A percentile compares a stretch with the other conserved stretches of the same genome.
These are phyloP conservation scores for Protomyctophum bolini DNA, from an alignment of 2,113 vertebrate species.

Conservation along the genomic window DNA sequence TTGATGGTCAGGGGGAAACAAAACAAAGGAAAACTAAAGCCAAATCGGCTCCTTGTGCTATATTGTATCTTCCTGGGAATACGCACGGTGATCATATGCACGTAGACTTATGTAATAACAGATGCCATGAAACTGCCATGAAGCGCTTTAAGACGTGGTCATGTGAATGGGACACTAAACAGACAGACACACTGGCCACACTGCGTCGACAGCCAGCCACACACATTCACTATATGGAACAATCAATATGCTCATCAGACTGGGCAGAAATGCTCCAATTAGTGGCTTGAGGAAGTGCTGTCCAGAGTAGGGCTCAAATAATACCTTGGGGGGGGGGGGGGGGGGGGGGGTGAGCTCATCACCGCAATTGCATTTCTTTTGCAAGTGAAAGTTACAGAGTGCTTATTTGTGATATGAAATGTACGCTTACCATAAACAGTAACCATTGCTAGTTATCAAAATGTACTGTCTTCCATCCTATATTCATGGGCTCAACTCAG, in stretches of 20 bases:
- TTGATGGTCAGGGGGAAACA: neutral
- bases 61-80: neutral
- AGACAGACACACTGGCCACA: constrained; percentile 19
- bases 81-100: neutral
- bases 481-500: too few relatives aligned
- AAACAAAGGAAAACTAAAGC: neutral
- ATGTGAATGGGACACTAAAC: constrained; percentile 7
- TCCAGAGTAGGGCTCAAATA: constrained; percentile 10
- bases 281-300: constrained; percentile 43
- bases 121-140: neutral
- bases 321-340: neutral
- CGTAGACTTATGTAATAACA: neutral
- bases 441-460: too few relatives aligned
- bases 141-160: constrained; percentile 1
- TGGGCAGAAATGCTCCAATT: constrained; percentile 53
- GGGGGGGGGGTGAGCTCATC: too few relatives aligned
- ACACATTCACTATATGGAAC: constrained; percentile 28
- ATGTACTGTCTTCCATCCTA: too few relatives aligned
- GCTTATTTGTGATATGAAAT: too few relatives aligned
- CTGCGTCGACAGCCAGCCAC: constrained; percentile 33
- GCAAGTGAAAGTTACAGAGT: too few relatives aligned
- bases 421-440: too few relatives aligned
- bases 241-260: constrained; percentile 58
- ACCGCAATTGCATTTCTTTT: too few relatives aligned
- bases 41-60: neutral